Conservation (phyloP, 2,113 vertebrate genomes). For the Cavia porcellus region DNA sequence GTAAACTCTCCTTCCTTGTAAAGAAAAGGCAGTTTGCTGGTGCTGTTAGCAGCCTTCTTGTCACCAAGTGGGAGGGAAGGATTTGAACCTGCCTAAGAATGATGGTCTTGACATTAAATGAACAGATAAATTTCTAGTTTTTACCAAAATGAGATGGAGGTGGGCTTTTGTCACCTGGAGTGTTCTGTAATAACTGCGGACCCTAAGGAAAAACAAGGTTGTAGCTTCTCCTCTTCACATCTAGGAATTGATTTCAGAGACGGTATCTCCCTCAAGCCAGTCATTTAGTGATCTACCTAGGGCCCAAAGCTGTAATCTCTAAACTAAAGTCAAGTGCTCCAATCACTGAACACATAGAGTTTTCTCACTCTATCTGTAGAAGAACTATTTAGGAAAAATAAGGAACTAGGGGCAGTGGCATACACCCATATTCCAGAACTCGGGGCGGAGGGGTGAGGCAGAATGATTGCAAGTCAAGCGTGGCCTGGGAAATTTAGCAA, state of each 20-base stretch:
- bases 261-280: not conserved
- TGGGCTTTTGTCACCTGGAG: not conserved
- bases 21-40: not conserved
- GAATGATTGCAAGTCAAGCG: not conserved
- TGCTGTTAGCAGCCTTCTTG: not conserved
- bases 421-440: not conserved
- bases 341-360: not conserved
- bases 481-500: not conserved
- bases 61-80: not conserved
- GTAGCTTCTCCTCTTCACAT: not conserved
- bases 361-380: not conserved
- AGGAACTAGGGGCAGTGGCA: not conserved
- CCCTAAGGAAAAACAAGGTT: not conserved
- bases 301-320: not conserved
- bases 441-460: not conserved
- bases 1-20: not conserved
- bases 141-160: not conserved
- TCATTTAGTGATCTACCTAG: not conserved
- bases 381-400: constrained; percentile 9
- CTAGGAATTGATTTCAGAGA: not conserved
- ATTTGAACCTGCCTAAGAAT: not conserved
- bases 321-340: not conserved
- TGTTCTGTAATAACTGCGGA: not conserved
- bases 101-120: not conserved
- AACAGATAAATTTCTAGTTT: not conserved